Base-by-base conservation (phyloP, 2,797 vertebrate genomes). In the Lepus townsendii region DNA sequence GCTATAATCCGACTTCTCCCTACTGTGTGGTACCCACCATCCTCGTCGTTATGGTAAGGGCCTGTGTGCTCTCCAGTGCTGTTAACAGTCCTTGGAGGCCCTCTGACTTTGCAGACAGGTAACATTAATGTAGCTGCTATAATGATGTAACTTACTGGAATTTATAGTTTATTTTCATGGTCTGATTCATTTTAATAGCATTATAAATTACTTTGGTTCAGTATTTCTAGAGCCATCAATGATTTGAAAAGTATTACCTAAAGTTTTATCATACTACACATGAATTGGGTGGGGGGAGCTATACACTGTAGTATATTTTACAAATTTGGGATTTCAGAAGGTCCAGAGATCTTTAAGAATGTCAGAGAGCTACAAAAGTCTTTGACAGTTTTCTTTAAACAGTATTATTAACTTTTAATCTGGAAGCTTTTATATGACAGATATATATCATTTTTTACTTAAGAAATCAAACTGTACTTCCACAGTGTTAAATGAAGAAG, bases 171-270 rank as follows among this genome's bases (percentile, higher is more conserved):
- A 79, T 89, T 94, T 95, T 38, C 26, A 66, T 69, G 42, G 26
- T 47, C 84, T 79, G n/a, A 93, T 93, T 95, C 90, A 88, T 90
- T 90, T 96, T 71, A 83, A 88, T 95, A 87, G 32, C 82, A 63
- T 91, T 57, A 62, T 71, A 80, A 83, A 66, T 96, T 84, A 84
- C 38, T 80, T 26, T 86, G 92, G 27, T 71, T 20, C 32, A 54
- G 2, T 91, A 50, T 87, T 96, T 89, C 42, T 86, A 88, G 52
- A 92, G 62, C 38, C 20, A 62, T 26, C 35, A 84, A 79, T 19
- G 50, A 16, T 80, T 76, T 77, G 35, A 88, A 79, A 93, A 78
- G 63, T 35, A 17, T 92, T 66, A 65, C 10, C 68, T 96, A 63
- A 85, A 75, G 52, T 78, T 94, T 83, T 94, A 42, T 52, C 19